phyloP scores from a whole-genome alignment of 2,113 vertebrate genomes.

The Siniperca chuatsi region DNA sequence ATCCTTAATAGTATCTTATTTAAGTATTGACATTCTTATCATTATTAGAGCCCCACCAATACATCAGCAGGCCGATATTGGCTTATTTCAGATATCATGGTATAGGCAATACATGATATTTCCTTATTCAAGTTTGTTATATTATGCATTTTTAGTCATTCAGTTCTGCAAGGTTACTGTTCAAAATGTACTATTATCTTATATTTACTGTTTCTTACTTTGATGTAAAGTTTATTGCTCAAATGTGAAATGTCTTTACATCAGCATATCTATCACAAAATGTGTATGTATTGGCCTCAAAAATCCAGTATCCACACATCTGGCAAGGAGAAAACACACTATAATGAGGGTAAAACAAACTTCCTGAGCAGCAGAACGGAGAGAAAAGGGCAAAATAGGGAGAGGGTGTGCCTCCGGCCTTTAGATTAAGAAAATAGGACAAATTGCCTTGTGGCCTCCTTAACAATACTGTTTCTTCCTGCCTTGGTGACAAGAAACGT shows the following conservation, averaged over 20 bases:
- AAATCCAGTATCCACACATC: not conserved
- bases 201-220: not conserved
- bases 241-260: not conserved
- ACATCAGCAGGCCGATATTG: not conserved
- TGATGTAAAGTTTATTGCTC: not conserved
- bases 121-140: not conserved
- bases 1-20: no score
- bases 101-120: no score
- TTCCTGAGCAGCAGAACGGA: slow-evolving; percentile 2
- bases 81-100: not conserved
- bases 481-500: not conserved
- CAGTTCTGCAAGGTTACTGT: not conserved
- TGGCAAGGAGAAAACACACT: slow-evolving; percentile 5
- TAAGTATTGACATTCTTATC: no score
- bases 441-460: slow-evolving; percentile 14
- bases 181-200: not conserved
- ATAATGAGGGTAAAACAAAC: slow-evolving; percentile 7
- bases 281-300: not conserved
- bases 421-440: slow-evolving; percentile 29
- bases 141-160: not conserved
- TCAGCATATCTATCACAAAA: not conserved
- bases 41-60: not conserved
- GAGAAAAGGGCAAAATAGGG: not conserved
- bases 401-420: not conserved
- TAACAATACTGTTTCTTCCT: slow-evolving; percentile 35